Evolutionary conservation across 2,113 vertebrate species (phyloP), one percentile per base, ranked within the genome.

Genomic region (Thinocorus orbignyianus): DNA sequence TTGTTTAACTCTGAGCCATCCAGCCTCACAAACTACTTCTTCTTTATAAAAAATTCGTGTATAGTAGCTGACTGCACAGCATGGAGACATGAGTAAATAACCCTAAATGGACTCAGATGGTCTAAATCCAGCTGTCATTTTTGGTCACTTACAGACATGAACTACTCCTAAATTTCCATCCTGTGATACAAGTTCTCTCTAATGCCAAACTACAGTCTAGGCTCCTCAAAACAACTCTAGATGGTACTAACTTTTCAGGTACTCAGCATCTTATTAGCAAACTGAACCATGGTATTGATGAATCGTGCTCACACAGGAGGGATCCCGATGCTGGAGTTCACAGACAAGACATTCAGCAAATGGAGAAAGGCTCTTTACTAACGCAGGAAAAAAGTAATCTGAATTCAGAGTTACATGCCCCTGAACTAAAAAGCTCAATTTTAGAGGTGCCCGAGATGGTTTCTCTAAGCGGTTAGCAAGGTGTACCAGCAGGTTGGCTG

Each of bases 401-500:
- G 30, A 71, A 71, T 60, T 70, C 33, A 49, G 41, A 54, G 25
- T 44, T 44, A 19, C 19, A 20, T 35, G 41, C 3, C 6, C 41
- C 5, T 35, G 46, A 35, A 39, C 23, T 70, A 54, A 76, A 76
- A 65, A n/a, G 16, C n/a, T 82, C 26, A 3, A 18, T 30, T 88
- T 72, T 58, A 48, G 44, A 65, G 41, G 58, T 49, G 18, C 9
- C 26, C 11, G 6, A 5, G 18, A 25, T n/a, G 17, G 37, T 86
- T 81, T 26, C 46, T 39, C n/a, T n/a, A 23, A 48, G 31, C 0
- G 1, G 17, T 14, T 0, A 0, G 55, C 22, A 52, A 76, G 49
- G 70, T 13, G 37, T 64, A 57, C 33, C 20, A 31, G 58, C n/a
- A 42, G 49, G 11, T 46, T 84, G 58, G 46, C 46, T 68, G 31